Base-by-base conservation (phyloP, 1,140 invertebrate genomes). In the Lepeophtheirus salmonis region DNA sequence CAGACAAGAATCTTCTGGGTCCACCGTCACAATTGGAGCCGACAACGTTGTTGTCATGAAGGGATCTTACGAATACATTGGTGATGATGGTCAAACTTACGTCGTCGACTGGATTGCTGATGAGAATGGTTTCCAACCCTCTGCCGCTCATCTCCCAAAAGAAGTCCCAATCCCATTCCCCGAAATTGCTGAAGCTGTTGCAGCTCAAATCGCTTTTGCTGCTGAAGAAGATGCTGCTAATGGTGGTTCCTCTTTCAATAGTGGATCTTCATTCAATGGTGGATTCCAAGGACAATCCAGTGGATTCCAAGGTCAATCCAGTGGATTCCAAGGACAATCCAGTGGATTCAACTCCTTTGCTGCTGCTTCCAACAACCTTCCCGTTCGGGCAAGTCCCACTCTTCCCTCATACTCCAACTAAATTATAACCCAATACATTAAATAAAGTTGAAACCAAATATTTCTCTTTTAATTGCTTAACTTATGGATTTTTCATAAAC, bases 101-200 rank as follows among this genome's bases (percentile, higher is more conserved):
- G 72, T 70, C 1, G 70, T 82, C 50, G 71, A 75, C 21, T 84
- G 82, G 66, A 70, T 76, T n/a, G 79, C 80, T 20, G 78, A 79
- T 63, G 76, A 79, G 67, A 77, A 76, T 56, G 79, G 79, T 2
- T 80, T 74, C 72, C 76, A 75, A 49, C 74, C 78, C 2, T 63
- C 65, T 16, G 75, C 75, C 2, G 71, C 69, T 18, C 73, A 75
- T 50, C 60, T 67, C 13, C 66, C 66, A 17, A 50, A 50, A 2
- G 23, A 62, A n/a, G 24, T 62, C 56, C 23, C 23, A 13, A 22
- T 53, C 0, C 14, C 24, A 30, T 41, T 41, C 17, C 56, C 56
- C 57, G 53, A 64, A 48, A 41, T 60, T 21, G 50, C 62, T 18
- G 62, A 25, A 10, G 62, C 57, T 21, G 57, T 60, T 6, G 23